phyloP scores from a whole-genome alignment of 2,888 invertebrate species.

The Alcis repandata region DNA sequence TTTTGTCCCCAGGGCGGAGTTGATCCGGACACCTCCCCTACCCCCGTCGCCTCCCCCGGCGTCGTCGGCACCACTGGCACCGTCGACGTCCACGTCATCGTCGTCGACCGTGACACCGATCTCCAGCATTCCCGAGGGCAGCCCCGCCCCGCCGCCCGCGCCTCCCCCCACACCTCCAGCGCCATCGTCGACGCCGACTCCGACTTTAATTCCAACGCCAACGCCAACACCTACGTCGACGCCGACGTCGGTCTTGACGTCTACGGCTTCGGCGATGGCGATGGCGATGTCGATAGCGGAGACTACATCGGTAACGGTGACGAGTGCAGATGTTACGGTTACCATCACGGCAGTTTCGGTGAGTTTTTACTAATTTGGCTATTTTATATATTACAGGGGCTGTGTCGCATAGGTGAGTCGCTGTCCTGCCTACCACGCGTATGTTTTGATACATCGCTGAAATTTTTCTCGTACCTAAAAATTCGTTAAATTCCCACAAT shows the following conservation, averaged over 20 bases:
- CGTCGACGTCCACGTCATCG: constrained; percentile 29
- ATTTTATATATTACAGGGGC: neutral
- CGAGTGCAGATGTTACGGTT: constrained; percentile 50
- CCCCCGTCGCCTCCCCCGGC: constrained; percentile 78
- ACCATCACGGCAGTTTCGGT: constrained; percentile 51
- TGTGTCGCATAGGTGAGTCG: too few species aligned
- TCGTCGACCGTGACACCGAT: constrained; percentile 14
- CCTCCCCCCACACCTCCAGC: constrained; percentile 24
- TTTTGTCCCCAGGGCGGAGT: constrained; percentile 63
- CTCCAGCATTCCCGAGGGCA: constrained; percentile 39
- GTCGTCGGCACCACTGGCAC: constrained; percentile 70
- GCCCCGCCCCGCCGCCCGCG: constrained; percentile 42
- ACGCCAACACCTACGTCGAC: constrained; percentile 4
- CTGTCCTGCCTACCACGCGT: too few species aligned
- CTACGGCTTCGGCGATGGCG: constrained; percentile 24
- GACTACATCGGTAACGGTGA: constrained; percentile 48
- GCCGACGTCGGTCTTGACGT: neutral
- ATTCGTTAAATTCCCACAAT: too few species aligned
- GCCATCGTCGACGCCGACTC: constrained; percentile 13
- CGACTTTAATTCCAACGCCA: neutral
- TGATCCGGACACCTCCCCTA: constrained; percentile 73
- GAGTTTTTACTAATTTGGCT: constrained; percentile 24
- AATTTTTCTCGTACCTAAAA: too few species aligned
- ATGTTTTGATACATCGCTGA: too few species aligned
- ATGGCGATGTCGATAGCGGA: constrained; percentile 45